Conservation (phyloP, 2,113 vertebrate species). For the Saguinus midas region DNA sequence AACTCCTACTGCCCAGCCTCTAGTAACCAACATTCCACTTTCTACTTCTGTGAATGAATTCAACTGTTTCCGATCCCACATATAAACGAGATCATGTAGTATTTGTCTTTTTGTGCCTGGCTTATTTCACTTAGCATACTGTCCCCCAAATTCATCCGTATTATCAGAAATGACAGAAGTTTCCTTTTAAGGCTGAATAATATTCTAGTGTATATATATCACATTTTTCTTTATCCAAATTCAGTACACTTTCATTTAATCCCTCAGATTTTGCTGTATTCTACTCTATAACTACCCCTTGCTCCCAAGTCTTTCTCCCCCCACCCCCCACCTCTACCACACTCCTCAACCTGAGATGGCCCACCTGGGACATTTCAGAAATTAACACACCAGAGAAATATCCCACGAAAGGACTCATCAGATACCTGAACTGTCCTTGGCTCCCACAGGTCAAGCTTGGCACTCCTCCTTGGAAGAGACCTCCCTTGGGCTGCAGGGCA, state of each 20-base stretch:
- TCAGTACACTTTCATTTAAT: not conserved
- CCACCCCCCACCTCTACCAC: not conserved
- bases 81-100: not conserved
- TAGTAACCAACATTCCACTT: not conserved
- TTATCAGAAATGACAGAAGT: not conserved
- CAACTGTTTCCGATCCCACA: not conserved
- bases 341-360: not conserved
- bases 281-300: not conserved
- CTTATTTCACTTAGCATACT: not conserved
- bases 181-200: not conserved
- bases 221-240: not conserved
- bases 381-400: not conserved
- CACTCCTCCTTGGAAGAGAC: conserved; percentile 94
- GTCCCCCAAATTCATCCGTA: not conserved
- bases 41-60: not conserved
- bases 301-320: not conserved
- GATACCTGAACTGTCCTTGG: conserved; percentile 85
- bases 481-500: conserved; percentile 88
- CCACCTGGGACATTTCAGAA: not conserved
- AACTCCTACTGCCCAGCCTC: not conserved
- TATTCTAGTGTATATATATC: not conserved
- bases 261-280: not conserved
- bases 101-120: not conserved
- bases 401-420: not conserved
- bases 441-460: conserved; percentile 93